Conservation (phyloP, 2,797 vertebrate species). For the Brotogeris chrysoptera region DNA sequence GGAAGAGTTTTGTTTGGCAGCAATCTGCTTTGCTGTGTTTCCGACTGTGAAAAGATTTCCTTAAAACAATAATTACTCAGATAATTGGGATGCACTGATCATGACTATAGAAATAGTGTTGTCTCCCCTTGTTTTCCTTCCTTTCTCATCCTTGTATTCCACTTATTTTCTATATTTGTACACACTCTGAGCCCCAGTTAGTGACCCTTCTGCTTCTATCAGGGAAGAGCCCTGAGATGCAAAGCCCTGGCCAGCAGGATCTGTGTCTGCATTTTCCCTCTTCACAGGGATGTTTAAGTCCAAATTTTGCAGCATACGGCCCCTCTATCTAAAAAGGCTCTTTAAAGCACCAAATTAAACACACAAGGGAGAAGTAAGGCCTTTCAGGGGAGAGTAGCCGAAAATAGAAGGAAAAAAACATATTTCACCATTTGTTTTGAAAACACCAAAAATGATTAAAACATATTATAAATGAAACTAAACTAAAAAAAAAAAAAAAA, state of each 20-base stretch:
- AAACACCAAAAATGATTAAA: constrained; percentile 78
- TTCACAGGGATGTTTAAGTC: not conserved
- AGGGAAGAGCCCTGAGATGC: not conserved
- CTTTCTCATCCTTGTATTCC: not conserved
- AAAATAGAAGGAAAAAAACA: constrained; percentile 67
- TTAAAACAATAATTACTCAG: constrained; percentile 2
- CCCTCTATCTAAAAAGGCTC: constrained; percentile 30
- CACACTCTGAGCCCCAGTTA: not conserved
- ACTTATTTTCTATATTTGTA: not conserved
- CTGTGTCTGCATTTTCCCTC: not conserved
- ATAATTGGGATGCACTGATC: not conserved
- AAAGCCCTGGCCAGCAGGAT: not conserved
- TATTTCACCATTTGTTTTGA: constrained; percentile 80
- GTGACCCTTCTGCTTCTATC: not conserved
- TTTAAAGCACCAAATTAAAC: constrained; percentile 50
- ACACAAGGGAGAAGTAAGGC: constrained; percentile 45
- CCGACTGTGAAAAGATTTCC: not conserved
- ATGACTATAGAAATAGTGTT: not conserved
- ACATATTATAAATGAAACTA: constrained; percentile 76
- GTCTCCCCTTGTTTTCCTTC: not conserved
- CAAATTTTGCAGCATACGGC: constrained; percentile 15
- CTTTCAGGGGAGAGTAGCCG: constrained; percentile 67
- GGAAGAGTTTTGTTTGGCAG: not conserved
- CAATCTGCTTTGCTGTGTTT: not conserved
- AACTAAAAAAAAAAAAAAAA: constrained; percentile 29